Conservation (phyloP, 2,888 invertebrate species). For the Pandemis corylana region DNA sequence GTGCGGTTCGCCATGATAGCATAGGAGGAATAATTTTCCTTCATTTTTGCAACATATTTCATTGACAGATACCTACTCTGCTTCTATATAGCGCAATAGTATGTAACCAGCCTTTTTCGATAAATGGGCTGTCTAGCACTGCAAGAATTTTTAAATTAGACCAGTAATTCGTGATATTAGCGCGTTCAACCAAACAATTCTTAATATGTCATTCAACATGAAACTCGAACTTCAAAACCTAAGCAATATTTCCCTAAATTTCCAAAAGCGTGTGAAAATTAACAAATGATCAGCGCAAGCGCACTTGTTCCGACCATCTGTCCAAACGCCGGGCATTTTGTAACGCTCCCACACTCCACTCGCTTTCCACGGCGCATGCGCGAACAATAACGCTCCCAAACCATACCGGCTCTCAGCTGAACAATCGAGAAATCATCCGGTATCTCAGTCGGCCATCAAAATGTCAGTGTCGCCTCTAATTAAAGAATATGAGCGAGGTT, state of each 20-base stretch:
- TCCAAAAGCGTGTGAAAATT: constrained; percentile 6
- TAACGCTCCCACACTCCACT: constrained; percentile 52
- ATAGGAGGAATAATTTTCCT: too few relatives aligned
- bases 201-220: too few relatives aligned
- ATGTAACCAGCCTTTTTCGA: too few relatives aligned
- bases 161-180: too few relatives aligned
- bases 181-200: too few relatives aligned
- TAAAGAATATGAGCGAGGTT: constrained; percentile 52
- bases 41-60: too few relatives aligned
- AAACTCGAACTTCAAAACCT: background rate
- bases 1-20: too few relatives aligned
- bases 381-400: constrained; percentile 58
- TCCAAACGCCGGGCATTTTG: constrained; percentile 41
- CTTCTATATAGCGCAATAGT: too few relatives aligned
- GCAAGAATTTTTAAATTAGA: too few relatives aligned
- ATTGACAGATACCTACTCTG: too few relatives aligned
- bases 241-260: background rate
- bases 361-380: constrained; percentile 58
- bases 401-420: constrained; percentile 58
- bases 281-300: constrained; percentile 11
- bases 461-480: constrained; percentile 70
- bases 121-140: too few relatives aligned
- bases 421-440: constrained; percentile 74
- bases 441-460: constrained; percentile 75
- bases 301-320: constrained; percentile 34